These are phyloP conservation scores for Theocolax elegans DNA, from an alignment of 1,140 invertebrate genomes.

Conservation along the genomic window DNA sequence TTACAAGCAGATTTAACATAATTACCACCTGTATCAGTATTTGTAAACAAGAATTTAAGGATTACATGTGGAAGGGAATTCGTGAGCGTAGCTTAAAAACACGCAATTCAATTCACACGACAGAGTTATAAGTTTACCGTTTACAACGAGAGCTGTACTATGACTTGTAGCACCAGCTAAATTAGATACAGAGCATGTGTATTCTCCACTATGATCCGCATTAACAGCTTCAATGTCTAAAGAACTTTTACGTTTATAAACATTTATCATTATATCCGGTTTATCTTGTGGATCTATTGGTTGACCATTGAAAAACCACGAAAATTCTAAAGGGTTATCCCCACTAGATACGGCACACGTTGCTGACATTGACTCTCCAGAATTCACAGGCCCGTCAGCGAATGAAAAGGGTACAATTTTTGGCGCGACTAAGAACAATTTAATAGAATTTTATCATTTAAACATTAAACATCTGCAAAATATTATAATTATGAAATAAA, in stretches of 20 bases:
- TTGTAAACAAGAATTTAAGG: too few species aligned
- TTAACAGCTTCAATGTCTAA: constrained; percentile 71
- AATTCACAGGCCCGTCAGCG: constrained; percentile 74
- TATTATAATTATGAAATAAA: too few species aligned
- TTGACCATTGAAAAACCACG: constrained; percentile 77
- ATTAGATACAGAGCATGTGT: constrained; percentile 76
- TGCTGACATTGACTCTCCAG: constrained; percentile 81
- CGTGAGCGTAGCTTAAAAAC: too few species aligned
- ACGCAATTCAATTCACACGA: too few species aligned
- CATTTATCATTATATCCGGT: constrained; percentile 59
- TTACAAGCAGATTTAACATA: too few species aligned
- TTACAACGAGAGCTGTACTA: constrained; percentile 72
- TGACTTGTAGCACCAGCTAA: constrained; percentile 71
- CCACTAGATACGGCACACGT: constrained; percentile 81
- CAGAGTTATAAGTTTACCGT: constrained; percentile 69
- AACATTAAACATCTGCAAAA: too few species aligned
- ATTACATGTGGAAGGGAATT: too few species aligned
- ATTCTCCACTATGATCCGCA: constrained; percentile 71
- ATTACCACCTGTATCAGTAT: too few species aligned
- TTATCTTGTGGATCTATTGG: constrained; percentile 55
- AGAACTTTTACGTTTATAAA: constrained; percentile 71
- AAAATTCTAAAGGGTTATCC: constrained; percentile 76
- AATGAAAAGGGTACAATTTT: constrained; percentile 69
- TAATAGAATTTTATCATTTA: constrained; percentile 58
- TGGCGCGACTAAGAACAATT: constrained; percentile 56